These are phyloP conservation scores for Bimastos eiseni DNA, from an alignment of 2,888 invertebrate genomes.

Conservation along the genomic window DNA sequence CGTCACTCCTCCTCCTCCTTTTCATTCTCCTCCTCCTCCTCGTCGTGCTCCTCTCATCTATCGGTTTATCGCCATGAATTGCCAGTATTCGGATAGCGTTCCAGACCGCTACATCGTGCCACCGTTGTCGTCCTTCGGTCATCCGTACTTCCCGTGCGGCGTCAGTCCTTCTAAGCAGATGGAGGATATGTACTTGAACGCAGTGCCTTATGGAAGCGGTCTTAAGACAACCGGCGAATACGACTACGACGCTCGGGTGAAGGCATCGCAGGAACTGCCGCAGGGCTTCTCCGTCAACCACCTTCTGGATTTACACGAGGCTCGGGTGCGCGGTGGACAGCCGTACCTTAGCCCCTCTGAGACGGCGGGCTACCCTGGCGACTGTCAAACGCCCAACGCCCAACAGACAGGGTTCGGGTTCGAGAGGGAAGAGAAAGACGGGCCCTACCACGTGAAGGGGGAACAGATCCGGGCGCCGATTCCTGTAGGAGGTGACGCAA, in stretches of 20 bases:
- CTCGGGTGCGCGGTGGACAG: background rate
- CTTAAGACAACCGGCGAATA: background rate
- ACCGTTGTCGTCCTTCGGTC: background rate
- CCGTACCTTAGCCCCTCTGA: background rate
- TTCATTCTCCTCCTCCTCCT: background rate
- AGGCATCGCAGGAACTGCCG: background rate
- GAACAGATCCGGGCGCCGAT: background rate
- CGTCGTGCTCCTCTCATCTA: background rate
- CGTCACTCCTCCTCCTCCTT: background rate
- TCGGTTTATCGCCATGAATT: background rate
- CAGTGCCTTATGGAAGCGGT: background rate
- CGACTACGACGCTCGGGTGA: background rate
- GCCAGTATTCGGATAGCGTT: conserved; percentile 22
- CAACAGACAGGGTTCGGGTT: background rate
- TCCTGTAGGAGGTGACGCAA: background rate
- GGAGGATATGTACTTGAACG: conserved; percentile 4
- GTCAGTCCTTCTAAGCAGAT: conserved; percentile 1
- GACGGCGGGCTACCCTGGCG: background rate
- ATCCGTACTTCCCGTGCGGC: background rate
- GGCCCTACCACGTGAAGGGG: background rate
- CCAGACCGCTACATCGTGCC: conserved; percentile 1
- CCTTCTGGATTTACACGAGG: conserved; percentile 24
- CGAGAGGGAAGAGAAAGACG: background rate
- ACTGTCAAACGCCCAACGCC: background rate
- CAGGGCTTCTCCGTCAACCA: conserved; percentile 23